Evolutionary conservation across 2,888 invertebrate species (phyloP).

Genomic region (Lissocephala sabroskyi): DNA sequence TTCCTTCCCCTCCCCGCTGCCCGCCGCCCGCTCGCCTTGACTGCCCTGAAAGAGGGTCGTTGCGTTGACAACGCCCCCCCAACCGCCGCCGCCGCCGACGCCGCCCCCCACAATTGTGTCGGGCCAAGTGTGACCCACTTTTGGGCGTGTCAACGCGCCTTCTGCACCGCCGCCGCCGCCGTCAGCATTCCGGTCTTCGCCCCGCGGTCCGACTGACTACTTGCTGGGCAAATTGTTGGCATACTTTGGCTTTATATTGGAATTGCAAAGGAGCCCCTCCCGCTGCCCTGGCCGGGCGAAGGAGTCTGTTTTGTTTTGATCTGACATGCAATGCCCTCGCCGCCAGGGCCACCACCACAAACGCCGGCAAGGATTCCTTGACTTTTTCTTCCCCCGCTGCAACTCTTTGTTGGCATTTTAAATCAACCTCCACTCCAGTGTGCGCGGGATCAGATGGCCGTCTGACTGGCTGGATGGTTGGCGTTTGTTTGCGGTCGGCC

Average conservation of each 20-base stretch:
- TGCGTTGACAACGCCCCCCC: constrained; percentile 56
- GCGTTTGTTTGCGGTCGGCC: background rate
- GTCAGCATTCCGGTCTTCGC: too few relatives aligned
- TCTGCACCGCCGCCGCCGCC: background rate
- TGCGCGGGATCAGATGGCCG: background rate
- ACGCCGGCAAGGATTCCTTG: constrained; percentile 8
- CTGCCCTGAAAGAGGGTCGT: constrained; percentile 48
- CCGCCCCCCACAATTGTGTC: constrained; percentile 22
- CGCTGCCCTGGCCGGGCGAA: too few relatives aligned
- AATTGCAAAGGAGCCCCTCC: too few relatives aligned
- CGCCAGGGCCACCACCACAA: background rate
- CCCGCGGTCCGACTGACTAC: too few relatives aligned
- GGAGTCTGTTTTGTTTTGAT: too few relatives aligned
- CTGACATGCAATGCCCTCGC: too few relatives aligned
- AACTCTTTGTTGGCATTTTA: too few relatives aligned
- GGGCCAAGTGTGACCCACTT: constrained; percentile 46
- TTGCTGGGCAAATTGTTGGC: constrained; percentile 15
- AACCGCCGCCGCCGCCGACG: too few relatives aligned
- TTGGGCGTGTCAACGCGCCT: constrained; percentile 41
- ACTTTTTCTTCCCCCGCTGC: background rate
- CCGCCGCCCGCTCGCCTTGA: background rate
- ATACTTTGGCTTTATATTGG: constrained; percentile 51
- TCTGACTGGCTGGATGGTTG: background rate
- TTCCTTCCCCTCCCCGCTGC: constrained; percentile 3
- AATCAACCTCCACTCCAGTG: background rate